Percentiles rank a stretch among this genome's conserved stretches.
Conservation (phyloP, 1,140 invertebrate genomes). For the Hermetia illucens region DNA sequence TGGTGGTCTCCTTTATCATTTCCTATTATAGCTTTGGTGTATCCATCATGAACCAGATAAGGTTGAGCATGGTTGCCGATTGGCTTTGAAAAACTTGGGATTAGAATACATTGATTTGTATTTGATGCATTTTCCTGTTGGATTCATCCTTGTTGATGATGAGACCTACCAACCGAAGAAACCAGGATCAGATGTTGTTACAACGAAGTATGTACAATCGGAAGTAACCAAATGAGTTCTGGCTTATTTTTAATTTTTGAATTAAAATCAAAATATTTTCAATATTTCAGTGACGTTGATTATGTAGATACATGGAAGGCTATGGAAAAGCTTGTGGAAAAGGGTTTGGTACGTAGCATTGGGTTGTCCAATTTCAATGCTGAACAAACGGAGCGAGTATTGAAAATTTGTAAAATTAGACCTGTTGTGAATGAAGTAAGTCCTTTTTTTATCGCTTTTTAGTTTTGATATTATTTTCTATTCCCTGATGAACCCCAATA, state of each 20-base stretch:
- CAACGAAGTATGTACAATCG: not conserved
- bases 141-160: constrained; percentile 21
- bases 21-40: constrained; percentile 25
- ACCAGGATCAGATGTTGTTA: constrained; percentile 13
- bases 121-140: constrained; percentile 47
- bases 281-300: constrained; percentile 49
- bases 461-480: not conserved
- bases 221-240: too few relatives aligned
- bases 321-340: constrained; percentile 57
- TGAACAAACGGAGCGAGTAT: constrained; percentile 53
- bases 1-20: too few relatives aligned
- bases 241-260: too few relatives aligned
- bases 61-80: constrained; percentile 22
- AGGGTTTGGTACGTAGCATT: constrained; percentile 56
- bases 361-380: constrained; percentile 81
- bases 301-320: constrained; percentile 78
- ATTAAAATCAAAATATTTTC: constrained; percentile 6
- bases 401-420: constrained; percentile 48
- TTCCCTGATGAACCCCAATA: too few relatives aligned
- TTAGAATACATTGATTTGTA: constrained; percentile 50
- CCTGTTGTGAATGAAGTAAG: constrained; percentile 65
- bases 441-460: too few relatives aligned
- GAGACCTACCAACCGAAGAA: constrained; percentile 14
- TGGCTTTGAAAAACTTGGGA: constrained; percentile 37
- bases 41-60: constrained; percentile 26